phyloP scores from a whole-genome alignment of 2,113 vertebrate species.

The Lepus americanus region DNA sequence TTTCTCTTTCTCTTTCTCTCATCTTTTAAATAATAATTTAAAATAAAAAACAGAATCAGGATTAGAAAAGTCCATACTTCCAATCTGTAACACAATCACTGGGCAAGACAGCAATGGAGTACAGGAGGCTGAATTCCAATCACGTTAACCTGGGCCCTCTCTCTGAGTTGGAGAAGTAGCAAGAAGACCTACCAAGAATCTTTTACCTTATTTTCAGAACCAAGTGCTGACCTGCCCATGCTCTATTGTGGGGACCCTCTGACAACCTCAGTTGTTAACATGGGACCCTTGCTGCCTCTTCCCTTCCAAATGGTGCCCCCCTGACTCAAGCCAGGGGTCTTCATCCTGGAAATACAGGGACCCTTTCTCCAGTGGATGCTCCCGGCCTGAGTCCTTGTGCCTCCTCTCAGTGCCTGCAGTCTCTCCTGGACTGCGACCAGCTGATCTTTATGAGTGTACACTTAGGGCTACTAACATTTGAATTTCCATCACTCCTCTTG shows the following conservation, averaged over 20 bases:
- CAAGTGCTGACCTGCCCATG: background rate
- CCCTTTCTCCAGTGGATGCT: background rate
- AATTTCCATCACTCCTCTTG: constrained; percentile 44
- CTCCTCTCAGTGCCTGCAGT: background rate
- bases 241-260: background rate
- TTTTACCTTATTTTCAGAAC: background rate
- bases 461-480: constrained; percentile 39
- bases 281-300: background rate
- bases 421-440: background rate
- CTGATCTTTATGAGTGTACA: background rate
- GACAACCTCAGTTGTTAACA: background rate
- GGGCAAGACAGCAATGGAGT: background rate
- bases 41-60: background rate
- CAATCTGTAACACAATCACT: background rate
- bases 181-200: background rate
- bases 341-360: background rate
- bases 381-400: background rate
- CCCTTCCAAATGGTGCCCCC: too few relatives aligned
- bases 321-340: background rate
- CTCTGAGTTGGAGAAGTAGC: background rate
- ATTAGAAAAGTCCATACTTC: background rate
- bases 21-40: too few relatives aligned
- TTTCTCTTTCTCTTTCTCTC: too few relatives aligned
- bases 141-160: background rate
- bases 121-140: background rate